A percentile compares a stretch with the other conserved stretches of the same genome.
phyloP scores from a whole-genome alignment of 2,113 vertebrate genomes.

The Alethe castanea region DNA sequence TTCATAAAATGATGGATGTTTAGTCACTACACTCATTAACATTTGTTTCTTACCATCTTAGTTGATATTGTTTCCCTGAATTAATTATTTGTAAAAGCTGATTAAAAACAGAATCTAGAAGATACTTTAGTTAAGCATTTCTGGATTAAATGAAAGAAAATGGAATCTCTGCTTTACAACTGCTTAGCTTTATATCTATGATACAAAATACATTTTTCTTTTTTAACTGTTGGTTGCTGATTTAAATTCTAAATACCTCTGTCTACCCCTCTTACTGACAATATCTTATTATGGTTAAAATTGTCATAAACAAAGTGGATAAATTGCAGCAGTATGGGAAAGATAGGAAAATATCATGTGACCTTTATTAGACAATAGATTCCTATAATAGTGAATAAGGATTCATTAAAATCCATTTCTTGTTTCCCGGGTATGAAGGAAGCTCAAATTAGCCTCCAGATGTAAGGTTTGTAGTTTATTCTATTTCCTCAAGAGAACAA shows the following conservation, averaged over 20 bases:
- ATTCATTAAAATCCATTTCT: not conserved
- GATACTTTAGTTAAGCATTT: not conserved
- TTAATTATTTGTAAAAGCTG: not conserved
- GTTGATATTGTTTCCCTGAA: not conserved
- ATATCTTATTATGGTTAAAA: not conserved
- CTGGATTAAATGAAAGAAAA: not conserved
- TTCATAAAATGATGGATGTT: not conserved
- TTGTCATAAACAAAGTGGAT: not conserved
- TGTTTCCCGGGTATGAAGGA: not conserved
- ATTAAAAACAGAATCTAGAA: not conserved
- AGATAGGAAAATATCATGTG: not conserved
- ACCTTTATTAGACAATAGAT: not conserved
- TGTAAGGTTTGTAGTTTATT: not conserved
- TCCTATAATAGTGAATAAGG: not conserved
- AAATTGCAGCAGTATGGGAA: not conserved
- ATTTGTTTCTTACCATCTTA: not conserved
- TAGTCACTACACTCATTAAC: not conserved
- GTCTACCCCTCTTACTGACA: not conserved
- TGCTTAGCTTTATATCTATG: not conserved
- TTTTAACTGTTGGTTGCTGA: not conserved
- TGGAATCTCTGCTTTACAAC: not conserved
- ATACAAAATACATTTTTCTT: not conserved
- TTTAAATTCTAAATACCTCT: not conserved
- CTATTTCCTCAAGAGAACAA: not conserved
- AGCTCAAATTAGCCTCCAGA: not conserved